Percentiles rank a stretch among this genome's conserved stretches.
Conservation (phyloP, 2,888 invertebrate genomes). For the Agonopterix arenella region DNA sequence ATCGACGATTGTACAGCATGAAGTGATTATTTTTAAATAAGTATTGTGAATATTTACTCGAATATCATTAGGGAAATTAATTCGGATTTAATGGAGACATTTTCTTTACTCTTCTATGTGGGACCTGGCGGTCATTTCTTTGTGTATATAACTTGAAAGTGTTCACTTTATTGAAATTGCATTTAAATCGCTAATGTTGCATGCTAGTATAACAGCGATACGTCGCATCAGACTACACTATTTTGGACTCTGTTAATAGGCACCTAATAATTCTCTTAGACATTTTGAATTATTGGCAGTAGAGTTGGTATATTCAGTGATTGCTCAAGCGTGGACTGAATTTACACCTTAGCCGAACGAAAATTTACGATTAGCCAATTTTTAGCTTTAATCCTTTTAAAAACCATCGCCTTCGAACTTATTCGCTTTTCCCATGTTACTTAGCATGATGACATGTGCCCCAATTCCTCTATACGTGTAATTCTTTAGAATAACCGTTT, state of each 20-base stretch:
- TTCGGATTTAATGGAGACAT: slow-evolving; percentile 48
- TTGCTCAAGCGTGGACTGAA: slow-evolving; percentile 67
- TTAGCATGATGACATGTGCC: slow-evolving; percentile 42
- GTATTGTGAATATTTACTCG: slow-evolving; percentile 71
- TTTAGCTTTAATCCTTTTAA: slow-evolving; percentile 24
- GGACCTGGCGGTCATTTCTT: slow-evolving; percentile 41
- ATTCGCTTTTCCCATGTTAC: slow-evolving; percentile 31
- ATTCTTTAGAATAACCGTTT: slow-evolving; percentile 39
- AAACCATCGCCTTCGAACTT: slow-evolving; percentile 1
- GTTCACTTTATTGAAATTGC: slow-evolving; percentile 69
- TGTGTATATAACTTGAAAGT: slow-evolving; percentile 68
- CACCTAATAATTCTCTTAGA: slow-evolving; percentile 14
- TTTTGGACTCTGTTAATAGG: slow-evolving; percentile 20
- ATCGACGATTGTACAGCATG: slow-evolving; percentile 50
- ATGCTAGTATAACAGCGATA: slow-evolving; percentile 47
- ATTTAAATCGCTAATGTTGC: slow-evolving; percentile 71
- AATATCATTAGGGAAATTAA: slow-evolving; percentile 63
- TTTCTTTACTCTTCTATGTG: slow-evolving; percentile 43
- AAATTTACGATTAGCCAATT: slow-evolving; percentile 14
- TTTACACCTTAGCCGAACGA: slow-evolving; percentile 30
- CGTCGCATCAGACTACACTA: slow-evolving; percentile 26
- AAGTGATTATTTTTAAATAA: slow-evolving; percentile 52
- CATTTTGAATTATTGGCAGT: slow-evolving; percentile 27
- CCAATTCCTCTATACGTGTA: slow-evolving; percentile 51
- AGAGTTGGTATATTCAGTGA: no score